Percentiles rank a stretch among this genome's conserved stretches.
These are phyloP conservation scores for Drosophila kanapiae DNA, from an alignment of 1,140 invertebrate genomes.

Conservation along the genomic window DNA sequence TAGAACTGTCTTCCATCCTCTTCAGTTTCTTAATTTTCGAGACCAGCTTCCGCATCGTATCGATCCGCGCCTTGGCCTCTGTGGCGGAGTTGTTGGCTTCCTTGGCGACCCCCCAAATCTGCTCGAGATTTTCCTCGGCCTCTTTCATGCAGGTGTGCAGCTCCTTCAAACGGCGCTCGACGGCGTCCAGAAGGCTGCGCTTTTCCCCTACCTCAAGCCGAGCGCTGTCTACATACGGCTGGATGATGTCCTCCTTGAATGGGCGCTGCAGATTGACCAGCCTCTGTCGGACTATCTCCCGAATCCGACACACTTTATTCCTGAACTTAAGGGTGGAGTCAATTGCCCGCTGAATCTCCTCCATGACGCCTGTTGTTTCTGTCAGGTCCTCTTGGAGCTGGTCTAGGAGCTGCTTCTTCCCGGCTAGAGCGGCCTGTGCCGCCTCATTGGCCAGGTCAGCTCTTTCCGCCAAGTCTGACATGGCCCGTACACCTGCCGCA, in stretches of 20 bases:
- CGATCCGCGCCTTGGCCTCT: constrained; percentile 30
- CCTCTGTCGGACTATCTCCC: not conserved
- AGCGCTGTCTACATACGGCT: not conserved
- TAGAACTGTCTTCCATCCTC: constrained; percentile 9
- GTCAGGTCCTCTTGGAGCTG: constrained; percentile 12
- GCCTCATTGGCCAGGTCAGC: constrained; percentile 33
- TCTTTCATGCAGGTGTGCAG: constrained; percentile 4
- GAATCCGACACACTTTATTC: not conserved
- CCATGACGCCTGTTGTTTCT: constrained; percentile 14
- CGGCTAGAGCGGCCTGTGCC: constrained; percentile 25
- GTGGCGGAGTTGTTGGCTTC: constrained; percentile 41
- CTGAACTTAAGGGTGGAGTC: not conserved
- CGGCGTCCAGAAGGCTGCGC: not conserved
- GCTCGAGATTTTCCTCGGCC: constrained; percentile 18
- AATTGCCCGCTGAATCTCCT: constrained; percentile 23
- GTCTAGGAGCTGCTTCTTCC: constrained; percentile 39
- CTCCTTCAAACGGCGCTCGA: constrained; percentile 11
- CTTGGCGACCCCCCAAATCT: constrained; percentile 16
- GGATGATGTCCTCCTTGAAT: not conserved
- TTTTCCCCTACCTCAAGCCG: constrained; percentile 12
- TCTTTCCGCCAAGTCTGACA: constrained; percentile 28
- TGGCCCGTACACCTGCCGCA: constrained; percentile 8
- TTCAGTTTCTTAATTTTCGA: not conserved
- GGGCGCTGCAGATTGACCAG: constrained; percentile 6
- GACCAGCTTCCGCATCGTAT: not conserved